Evolutionary conservation across 2,797 vertebrate genomes (phyloP), one percentile per base, ranked within the genome.

Genomic region (Sebastes reedi): DNA sequence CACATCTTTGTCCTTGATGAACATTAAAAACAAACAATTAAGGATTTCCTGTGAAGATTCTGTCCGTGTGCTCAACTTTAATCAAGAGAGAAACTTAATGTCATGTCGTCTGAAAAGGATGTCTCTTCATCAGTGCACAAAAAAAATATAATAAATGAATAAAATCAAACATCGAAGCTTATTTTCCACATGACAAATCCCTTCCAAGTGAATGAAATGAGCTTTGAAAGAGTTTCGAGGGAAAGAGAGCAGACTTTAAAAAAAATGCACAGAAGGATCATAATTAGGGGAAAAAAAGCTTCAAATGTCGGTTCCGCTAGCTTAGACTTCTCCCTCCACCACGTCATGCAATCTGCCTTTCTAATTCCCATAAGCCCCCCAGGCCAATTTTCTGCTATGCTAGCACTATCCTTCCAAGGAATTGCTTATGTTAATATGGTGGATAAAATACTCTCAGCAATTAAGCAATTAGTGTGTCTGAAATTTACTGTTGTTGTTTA

Each of bases 351-450:
- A 94, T 95, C 94, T 95, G 95, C 95, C 92, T 94, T 94, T 96
- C 94, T 96, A 97, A 97, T 97, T 97, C 96, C 95, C 96, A 75
- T 94, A 94, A 95, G 94, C 95, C 95, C 96, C 94, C 96, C 95
- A 95, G 96, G 96, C 95, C 97, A 97, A 96, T 97, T 97, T 97
- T 97, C 96, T 96, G 96, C 96, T 96, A 96, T 96, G 95, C 95
- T 97, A 95, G 95, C 95, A 94, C 90, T 95, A 93, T 83, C 91
- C 95, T 94, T 95, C 95, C 91, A 92, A 95, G 89, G 95, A 96
- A 96, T 96, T 94, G 94, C 95, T 96, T 97, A 96, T 96, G 95
- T 95, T 97, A 97, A 97, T 96, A 96, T 93, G 93, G 90, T 88
- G 88, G 93, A 95, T 94, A 89, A 90, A 96, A 96, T 96, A 96